Evolutionary conservation across 2,888 invertebrate genomes (phyloP), one percentile per base, ranked within the genome.

Genomic region (Erebia epiphron): DNA sequence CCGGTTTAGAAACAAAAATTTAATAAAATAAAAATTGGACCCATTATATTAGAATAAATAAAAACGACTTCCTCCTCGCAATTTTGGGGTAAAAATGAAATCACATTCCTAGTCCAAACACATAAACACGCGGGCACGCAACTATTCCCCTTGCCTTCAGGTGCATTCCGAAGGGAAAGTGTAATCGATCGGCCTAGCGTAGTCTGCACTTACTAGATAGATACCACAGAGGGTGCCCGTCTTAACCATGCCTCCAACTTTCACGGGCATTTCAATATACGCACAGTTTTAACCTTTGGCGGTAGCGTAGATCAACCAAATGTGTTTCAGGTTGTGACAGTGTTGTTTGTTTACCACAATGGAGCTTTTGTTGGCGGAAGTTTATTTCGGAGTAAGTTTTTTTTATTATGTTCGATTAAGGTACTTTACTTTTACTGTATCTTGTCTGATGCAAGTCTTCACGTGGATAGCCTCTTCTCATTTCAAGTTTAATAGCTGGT

Each of bases 131-230:
- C 26, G 1, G 66, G 56, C 68, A 68, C 70, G 61, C 66, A 60
- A 71, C 18, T 21, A 56, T 64, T 64, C 74, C 73, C 74, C 70
- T 67, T 75, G 71, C 73, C 70, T 75, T 79, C 78, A 80, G 77
- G 79, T 80, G 79, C 77, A 76, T 75, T 67, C 67, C 74, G 78
- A 75, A 80, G 80, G 84, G 86, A 88, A 88, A 88, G 85, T 86
- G 78, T 77, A 81, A 81, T 79, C 86, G 88, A 90, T 91, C 90
- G 88, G 86, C 87, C 86, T 77, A 77, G 80, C 80, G 78, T 78
- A 78, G 79, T 80, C 85, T 89, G 90, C 91, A 90, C 86, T 90
- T 85, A 82, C 84, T 86, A 87, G 88, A 89, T 83, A 85, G 87
- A 83, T 80, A 79, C 82, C 81, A 81, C 79, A 76, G 84, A 83